Evolutionary conservation across 2,888 invertebrate species (phyloP), one percentile per base, ranked within the genome.

Genomic region (Stenotaenia linearis): DNA sequence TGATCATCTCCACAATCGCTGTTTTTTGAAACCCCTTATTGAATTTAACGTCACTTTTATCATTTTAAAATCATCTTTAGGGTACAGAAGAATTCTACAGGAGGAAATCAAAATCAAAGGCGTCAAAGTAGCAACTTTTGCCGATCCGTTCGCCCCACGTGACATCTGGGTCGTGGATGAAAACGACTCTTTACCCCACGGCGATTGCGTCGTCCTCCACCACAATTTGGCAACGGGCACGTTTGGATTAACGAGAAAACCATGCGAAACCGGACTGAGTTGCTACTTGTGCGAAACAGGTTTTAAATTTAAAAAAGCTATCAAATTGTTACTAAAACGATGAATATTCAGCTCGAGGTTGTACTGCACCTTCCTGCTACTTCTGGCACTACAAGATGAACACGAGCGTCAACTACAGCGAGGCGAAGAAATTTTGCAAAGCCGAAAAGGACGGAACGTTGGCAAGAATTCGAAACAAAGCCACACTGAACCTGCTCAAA

Each of bases 261-360:
- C 69, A 15, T 69, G 69, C 28, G 10, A 69, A 1, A 1, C 9
- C 12, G 10, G 9, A 15, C 1, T 69, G 28, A 25, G 15, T 0
- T 69, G 69, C 28, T 69, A 28, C n/a, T 25, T 69, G 28, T 69
- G 69, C n/a, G 69, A 69, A 69, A 69, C 69, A 61, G 61, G 61
- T 61, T 50, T 7, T 7, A 7, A 50, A 15, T 18, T 10, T 4
- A 50, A 50, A 50, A 50, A n/a, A n/a, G n/a, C n/a, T n/a, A n/a
- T n/a, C 35, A 35, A 35, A 35, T 35, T 1, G n/a, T 0, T 3
- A n/a, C n/a, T n/a, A 15, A 45, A 61, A 23, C 23, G 7, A 12
- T 61, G 0, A 25, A 7, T 61, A 10, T 21, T 61, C 15, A 69
- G 69, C 69, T 25, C 28, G 69, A 28, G 28, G 69, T 28, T 69